Percentiles rank a stretch among this genome's conserved stretches.
phyloP scores from a whole-genome alignment of 2,888 invertebrate genomes.

The Leptinotarsa juncta region DNA sequence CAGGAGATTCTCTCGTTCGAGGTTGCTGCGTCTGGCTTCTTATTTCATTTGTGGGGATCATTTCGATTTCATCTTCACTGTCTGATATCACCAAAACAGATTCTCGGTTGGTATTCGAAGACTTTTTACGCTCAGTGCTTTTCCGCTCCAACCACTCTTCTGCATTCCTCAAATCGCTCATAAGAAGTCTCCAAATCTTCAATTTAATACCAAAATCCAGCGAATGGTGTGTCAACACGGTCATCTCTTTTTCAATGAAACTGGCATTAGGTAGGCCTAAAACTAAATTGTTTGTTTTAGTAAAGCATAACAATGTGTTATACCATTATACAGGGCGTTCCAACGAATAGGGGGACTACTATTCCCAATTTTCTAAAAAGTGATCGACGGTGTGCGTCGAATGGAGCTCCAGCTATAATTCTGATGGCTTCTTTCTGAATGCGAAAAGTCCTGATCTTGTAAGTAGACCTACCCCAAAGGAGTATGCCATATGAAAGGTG shows the following conservation, averaged over 20 bases:
- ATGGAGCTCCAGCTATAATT: too few species aligned
- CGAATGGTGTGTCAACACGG: neutral
- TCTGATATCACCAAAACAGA: conserved; percentile 1
- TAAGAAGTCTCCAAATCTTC: conserved; percentile 4
- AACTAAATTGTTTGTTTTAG: neutral
- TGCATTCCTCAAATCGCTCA: neutral
- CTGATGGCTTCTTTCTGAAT: too few species aligned
- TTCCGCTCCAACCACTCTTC: neutral
- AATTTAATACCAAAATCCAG: neutral
- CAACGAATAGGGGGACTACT: too few species aligned
- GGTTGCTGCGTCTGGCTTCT: neutral
- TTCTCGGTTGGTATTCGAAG: neutral
- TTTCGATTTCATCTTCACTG: neutral
- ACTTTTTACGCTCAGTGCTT: too few species aligned
- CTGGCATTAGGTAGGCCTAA: neutral
- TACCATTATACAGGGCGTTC: too few species aligned
- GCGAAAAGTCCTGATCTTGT: too few species aligned
- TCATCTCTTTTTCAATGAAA: neutral
- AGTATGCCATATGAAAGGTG: too few species aligned
- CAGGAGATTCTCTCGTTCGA: neutral
- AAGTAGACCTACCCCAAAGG: too few species aligned
- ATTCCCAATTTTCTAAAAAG: too few species aligned
- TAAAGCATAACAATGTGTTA: too few species aligned
- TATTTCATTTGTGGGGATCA: neutral
- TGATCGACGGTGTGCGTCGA: too few species aligned